Percentiles rank a stretch among this genome's conserved stretches.
Evolutionary conservation across 1,140 invertebrate genomes (phyloP).

Genomic region (Eurosta solidaginis): DNA sequence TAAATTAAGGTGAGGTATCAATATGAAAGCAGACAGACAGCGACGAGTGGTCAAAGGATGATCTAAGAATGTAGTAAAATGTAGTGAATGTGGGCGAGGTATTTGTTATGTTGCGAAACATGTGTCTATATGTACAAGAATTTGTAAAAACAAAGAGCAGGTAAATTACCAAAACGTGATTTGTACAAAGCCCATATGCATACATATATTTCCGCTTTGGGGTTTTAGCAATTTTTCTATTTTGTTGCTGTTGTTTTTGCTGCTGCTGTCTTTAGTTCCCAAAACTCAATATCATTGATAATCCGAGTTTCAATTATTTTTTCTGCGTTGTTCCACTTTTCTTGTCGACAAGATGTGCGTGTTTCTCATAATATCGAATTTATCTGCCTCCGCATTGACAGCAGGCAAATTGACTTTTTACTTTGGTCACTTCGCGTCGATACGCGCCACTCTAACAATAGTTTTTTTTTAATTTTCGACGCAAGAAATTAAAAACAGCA

Average conservation of each 20-base stretch:
- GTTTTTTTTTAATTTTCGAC: too few relatives aligned
- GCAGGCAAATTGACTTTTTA: slow-evolving; percentile 8
- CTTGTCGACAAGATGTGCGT: not conserved
- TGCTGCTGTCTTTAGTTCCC: not conserved
- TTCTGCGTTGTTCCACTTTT: not conserved
- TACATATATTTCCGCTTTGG: not conserved
- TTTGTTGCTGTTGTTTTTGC: not conserved
- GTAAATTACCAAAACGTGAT: not conserved
- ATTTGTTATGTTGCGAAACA: not conserved
- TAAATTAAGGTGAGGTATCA: not conserved
- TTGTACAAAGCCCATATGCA: not conserved
- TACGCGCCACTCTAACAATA: too few relatives aligned
- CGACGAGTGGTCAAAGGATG: not conserved
- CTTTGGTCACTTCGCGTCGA: not conserved
- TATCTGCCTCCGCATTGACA: too few relatives aligned
- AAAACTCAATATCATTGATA: not conserved
- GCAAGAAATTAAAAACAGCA: not conserved
- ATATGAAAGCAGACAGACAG: not conserved
- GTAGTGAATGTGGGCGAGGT: not conserved
- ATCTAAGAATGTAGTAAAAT: not conserved
- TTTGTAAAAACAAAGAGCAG: not conserved
- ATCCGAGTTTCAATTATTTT: not conserved
- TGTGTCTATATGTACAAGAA: not conserved
- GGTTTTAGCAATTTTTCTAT: not conserved
- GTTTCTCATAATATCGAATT: too few relatives aligned